phyloP scores from a whole-genome alignment of 2,888 invertebrate species.

The Rotaria socialis region DNA sequence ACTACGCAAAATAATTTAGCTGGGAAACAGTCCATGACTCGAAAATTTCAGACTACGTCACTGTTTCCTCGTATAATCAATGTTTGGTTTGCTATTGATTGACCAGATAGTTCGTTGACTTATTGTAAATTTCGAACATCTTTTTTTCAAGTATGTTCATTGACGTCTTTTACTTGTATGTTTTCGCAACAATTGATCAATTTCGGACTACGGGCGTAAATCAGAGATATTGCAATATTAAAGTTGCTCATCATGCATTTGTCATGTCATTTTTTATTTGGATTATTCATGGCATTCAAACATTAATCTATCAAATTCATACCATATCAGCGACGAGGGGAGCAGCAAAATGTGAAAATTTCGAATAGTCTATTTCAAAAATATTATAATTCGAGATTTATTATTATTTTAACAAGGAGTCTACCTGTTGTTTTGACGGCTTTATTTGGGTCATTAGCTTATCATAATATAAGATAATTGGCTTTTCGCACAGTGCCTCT shows the following conservation, averaged over 20 bases:
- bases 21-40: too few relatives aligned
- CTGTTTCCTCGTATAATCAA: not conserved
- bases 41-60: too few relatives aligned
- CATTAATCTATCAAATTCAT: not conserved
- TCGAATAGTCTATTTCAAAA: not conserved
- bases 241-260: not conserved
- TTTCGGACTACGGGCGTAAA: not conserved
- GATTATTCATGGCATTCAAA: not conserved
- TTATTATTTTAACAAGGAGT: not conserved
- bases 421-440: not conserved
- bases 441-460: not conserved
- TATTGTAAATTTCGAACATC: not conserved
- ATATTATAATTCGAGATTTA: not conserved
- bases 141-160: not conserved
- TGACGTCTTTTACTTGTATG: not conserved
- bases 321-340: not conserved
- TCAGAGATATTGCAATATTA: not conserved
- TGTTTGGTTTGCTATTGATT: not conserved
- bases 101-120: not conserved
- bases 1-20: too few relatives aligned
- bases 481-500: not conserved
- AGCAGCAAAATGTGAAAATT: not conserved
- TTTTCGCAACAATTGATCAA: not conserved
- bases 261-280: not conserved
- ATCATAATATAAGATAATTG: not conserved